These are phyloP conservation scores for Cylloceria caligata DNA, from an alignment of 2,888 invertebrate species.

Conservation along the genomic window DNA sequence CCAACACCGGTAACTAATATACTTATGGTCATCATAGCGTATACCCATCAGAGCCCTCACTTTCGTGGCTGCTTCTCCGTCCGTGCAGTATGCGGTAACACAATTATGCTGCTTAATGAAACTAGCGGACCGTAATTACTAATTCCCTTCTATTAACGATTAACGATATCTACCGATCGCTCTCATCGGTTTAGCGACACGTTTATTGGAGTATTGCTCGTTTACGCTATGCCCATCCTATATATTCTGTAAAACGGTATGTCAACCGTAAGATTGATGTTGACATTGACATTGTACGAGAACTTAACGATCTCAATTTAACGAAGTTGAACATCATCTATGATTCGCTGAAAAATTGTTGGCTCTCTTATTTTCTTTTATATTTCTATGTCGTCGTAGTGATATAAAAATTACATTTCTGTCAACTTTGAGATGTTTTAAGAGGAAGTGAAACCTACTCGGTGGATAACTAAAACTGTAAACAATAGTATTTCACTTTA, in stretches of 20 bases:
- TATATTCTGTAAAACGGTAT: background rate
- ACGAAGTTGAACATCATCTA: background rate
- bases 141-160: slow-evolving; percentile 55
- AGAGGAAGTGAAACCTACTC: too few species aligned
- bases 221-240: background rate
- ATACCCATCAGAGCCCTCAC: slow-evolving; percentile 11
- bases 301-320: background rate
- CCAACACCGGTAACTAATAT: slow-evolving; percentile 21
- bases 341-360: background rate
- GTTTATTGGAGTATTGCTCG: slow-evolving; percentile 18
- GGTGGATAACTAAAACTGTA: too few species aligned
- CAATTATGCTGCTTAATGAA: slow-evolving; percentile 59
- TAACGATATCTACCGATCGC: slow-evolving; percentile 56
- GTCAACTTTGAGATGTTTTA: too few species aligned
- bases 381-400: too few species aligned
- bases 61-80: slow-evolving; percentile 29
- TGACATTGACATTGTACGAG: slow-evolving; percentile 1
- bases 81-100: slow-evolving; percentile 29
- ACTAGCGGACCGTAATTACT: slow-evolving; percentile 49
- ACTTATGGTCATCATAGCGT: slow-evolving; percentile 12
- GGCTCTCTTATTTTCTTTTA: background rate
- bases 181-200: slow-evolving; percentile 41
- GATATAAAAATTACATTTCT: too few species aligned
- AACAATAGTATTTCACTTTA: too few species aligned
- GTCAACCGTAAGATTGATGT: slow-evolving; percentile 7